Conservation (phyloP, 2,797 vertebrate genomes). For the Acrocephalus scirpaceus region DNA sequence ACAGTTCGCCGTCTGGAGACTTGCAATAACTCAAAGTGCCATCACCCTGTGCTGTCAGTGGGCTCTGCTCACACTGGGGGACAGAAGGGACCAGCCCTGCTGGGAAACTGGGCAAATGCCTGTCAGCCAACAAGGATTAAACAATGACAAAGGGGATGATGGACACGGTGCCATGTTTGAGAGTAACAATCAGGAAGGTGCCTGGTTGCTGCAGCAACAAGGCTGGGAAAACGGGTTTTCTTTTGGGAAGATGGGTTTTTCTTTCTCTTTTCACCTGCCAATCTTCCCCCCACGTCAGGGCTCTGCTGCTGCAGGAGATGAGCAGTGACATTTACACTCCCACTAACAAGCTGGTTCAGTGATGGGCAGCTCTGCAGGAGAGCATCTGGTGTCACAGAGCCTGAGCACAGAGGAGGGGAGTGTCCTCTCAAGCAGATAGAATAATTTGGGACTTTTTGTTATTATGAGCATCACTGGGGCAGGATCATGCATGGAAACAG, state of each 20-base stretch:
- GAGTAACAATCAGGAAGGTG: constrained; percentile 46
- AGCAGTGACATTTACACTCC: constrained; percentile 76
- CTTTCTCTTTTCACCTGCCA: constrained; percentile 72
- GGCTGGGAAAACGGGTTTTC: constrained; percentile 40
- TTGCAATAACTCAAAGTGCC: neutral
- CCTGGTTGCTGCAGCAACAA: constrained; percentile 68
- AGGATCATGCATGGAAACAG: neutral
- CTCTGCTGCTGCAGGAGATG: constrained; percentile 54
- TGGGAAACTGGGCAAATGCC: neutral
- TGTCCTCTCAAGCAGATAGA: neutral
- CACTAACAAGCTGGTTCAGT: constrained; percentile 74
- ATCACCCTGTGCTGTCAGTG: neutral
- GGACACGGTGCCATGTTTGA: neutral
- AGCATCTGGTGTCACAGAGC: constrained; percentile 64
- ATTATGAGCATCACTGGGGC: neutral
- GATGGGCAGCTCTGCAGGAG: constrained; percentile 60
- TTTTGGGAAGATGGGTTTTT: constrained; percentile 54
- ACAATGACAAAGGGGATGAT: neutral
- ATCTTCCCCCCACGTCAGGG: constrained; percentile 55
- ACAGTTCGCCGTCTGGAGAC: neutral
- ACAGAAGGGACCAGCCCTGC: neutral
- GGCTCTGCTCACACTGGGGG: neutral
- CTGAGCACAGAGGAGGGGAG: neutral
- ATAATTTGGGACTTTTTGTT: neutral
- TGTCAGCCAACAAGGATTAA: neutral